These are phyloP conservation scores for Taenaris catops DNA, from an alignment of 2,888 invertebrate genomes.

Conservation along the genomic window DNA sequence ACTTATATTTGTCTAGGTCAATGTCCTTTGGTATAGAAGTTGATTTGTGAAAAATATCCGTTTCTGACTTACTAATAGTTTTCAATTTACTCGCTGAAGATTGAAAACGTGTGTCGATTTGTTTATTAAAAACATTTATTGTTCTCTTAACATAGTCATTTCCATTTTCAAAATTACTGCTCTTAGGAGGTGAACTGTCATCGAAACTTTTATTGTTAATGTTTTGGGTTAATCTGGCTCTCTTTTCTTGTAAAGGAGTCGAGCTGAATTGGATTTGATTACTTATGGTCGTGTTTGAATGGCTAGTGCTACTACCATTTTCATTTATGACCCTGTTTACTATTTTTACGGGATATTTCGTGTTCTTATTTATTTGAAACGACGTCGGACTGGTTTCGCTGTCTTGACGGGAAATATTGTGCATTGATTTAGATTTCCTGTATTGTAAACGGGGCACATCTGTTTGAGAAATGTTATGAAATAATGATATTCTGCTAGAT, in stretches of 20 bases:
- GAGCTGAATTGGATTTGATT: not conserved
- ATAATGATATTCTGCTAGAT: constrained; percentile 69
- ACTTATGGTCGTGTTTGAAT: not conserved
- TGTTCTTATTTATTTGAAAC: constrained; percentile 4
- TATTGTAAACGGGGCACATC: constrained; percentile 40
- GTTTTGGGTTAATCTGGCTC: constrained; percentile 36
- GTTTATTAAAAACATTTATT: constrained; percentile 31
- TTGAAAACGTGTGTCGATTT: constrained; percentile 28
- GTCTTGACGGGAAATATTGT: constrained; percentile 38
- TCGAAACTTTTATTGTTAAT: constrained; percentile 42
- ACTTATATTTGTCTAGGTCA: constrained; percentile 60
- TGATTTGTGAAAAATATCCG: constrained; percentile 68
- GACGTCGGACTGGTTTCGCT: constrained; percentile 20
- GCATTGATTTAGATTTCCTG: constrained; percentile 53
- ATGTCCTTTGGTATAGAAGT: constrained; percentile 36
- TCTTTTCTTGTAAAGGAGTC: constrained; percentile 39
- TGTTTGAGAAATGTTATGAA: constrained; percentile 60
- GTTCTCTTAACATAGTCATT: constrained; percentile 29
- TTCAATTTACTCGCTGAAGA: constrained; percentile 36
- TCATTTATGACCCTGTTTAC: not conserved
- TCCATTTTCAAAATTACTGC: constrained; percentile 27
- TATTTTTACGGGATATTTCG: constrained; percentile 1
- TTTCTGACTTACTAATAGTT: constrained; percentile 69
- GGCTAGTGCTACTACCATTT: not conserved
- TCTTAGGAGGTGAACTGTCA: constrained; percentile 22